Base-by-base conservation (phyloP, 2,113 vertebrate species). In the Trichechus manatus region DNA sequence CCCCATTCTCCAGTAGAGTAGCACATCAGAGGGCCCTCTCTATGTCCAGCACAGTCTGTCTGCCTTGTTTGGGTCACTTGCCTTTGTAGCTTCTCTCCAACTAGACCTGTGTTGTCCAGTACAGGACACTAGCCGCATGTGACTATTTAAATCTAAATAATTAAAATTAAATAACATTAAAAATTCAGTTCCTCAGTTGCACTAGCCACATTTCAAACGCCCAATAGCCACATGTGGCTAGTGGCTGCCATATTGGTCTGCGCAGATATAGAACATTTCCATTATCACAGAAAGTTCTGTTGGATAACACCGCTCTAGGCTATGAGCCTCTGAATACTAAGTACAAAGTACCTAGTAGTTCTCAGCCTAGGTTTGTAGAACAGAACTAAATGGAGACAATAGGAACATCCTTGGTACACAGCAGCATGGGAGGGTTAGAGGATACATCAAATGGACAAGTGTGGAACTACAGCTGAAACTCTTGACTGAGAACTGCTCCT, bases 141-240 rank as follows among this genome's bases (percentile, higher is more conserved):
- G 22, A 10, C 31, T 85, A 27, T 87, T 91, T n/a, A 94, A n/a
- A 63, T 25, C 44, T 61, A 74, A 94, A 70, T 75, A 42, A 92
- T 68, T 84, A 80, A 56, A 87, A 80, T 78, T 29, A 70, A 87
- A 59, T 82, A 59, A 68, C 82, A 36, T 50, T 9, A 84, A 61
- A 94, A 86, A 61, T 47, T 14, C 31, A 74, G 56, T 68, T 87
- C 25, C 42, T 85, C 47, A 15, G 31, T 87, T 22, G 23, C 42
- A 78, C 47, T 23, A 47, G 27, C 44, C 53, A 56, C 63, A 42
- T 53, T 23, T 50, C 36, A 80, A 74, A 64, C 68, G 36, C 61
- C 23, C 42, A 56, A 0, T 33, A 74, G 56, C 85, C 77, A 70
- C n/a, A 5, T 44, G 25, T 44, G 42, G 39, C 39, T 47, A 11